Evolutionary conservation across 2,113 vertebrate genomes (phyloP).

Genomic region (Mormoops blainvillei): DNA sequence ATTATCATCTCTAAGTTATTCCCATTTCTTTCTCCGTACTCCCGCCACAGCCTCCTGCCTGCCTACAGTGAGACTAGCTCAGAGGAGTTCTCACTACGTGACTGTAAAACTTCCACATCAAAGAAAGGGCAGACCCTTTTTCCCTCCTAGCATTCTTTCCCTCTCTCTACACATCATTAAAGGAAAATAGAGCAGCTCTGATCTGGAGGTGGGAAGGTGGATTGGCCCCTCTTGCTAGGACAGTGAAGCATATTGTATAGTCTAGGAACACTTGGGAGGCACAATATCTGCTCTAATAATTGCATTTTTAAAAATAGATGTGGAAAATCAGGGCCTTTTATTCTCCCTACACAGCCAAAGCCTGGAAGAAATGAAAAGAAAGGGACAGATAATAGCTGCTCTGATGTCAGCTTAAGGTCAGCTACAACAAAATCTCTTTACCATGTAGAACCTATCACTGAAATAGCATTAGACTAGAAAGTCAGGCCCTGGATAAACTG

Average conservation of each 20-base stretch:
- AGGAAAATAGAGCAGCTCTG: neutral
- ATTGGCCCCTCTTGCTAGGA: neutral
- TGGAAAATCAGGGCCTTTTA: neutral
- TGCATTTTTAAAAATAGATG: neutral
- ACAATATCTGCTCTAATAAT: neutral
- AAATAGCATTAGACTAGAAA: slow-evolving; percentile 19
- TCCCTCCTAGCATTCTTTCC: neutral
- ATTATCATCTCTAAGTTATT: neutral
- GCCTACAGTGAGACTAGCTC: neutral
- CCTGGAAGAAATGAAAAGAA: neutral
- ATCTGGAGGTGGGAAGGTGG: neutral
- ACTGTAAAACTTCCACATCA: neutral
- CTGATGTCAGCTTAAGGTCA: slow-evolving; percentile 33
- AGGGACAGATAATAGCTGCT: neutral
- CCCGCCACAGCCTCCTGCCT: neutral
- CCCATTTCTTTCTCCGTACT: neutral
- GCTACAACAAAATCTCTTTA: neutral
- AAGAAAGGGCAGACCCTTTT: neutral
- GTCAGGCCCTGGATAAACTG: neutral
- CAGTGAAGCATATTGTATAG: neutral
- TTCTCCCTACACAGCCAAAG: neutral
- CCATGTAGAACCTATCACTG: neutral
- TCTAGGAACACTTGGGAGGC: neutral
- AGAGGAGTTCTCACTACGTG: neutral
- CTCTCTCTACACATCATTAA: neutral